A percentile compares a stretch with the other conserved stretches of the same genome.
These are phyloP conservation scores for Anguilla anguilla DNA, from an alignment of 2,797 vertebrate species.

Conservation along the genomic window DNA sequence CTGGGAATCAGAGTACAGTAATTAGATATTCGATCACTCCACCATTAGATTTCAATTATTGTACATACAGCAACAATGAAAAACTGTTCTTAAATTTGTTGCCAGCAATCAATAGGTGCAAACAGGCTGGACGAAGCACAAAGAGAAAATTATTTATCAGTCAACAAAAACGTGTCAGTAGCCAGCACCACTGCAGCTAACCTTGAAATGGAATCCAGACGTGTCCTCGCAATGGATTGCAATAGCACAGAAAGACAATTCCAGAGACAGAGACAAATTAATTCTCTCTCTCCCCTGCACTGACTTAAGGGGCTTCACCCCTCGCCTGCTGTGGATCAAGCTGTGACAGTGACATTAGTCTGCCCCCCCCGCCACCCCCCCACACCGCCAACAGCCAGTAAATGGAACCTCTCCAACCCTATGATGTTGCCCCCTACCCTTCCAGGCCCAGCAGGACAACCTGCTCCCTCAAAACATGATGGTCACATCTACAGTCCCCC, in stretches of 20 bases:
- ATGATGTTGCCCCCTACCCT: not conserved
- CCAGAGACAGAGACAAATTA: not conserved
- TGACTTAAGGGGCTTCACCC: not conserved
- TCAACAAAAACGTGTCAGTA: not conserved
- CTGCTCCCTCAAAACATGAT: not conserved
- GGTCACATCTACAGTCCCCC: not conserved
- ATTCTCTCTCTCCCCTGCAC: not conserved
- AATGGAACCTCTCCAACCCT: not conserved
- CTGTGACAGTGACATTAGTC: conserved; percentile 3
- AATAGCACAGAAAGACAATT: not conserved
- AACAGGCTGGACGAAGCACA: not conserved
- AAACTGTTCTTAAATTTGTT: not conserved
- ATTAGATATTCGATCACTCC: not conserved
- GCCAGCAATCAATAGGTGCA: not conserved
- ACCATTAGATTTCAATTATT: not conserved
- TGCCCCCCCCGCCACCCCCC: not conserved
- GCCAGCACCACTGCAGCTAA: not conserved
- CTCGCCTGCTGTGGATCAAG: not conserved
- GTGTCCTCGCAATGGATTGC: not conserved
- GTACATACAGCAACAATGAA: not conserved
- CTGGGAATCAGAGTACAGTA: not conserved
- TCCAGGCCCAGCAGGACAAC: not conserved
- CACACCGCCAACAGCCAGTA: not conserved
- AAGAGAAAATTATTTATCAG: not conserved
- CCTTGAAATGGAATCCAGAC: conserved; percentile 1